phyloP scores from a whole-genome alignment of 2,113 vertebrate genomes.

The Microcebus ravelobensis region DNA sequence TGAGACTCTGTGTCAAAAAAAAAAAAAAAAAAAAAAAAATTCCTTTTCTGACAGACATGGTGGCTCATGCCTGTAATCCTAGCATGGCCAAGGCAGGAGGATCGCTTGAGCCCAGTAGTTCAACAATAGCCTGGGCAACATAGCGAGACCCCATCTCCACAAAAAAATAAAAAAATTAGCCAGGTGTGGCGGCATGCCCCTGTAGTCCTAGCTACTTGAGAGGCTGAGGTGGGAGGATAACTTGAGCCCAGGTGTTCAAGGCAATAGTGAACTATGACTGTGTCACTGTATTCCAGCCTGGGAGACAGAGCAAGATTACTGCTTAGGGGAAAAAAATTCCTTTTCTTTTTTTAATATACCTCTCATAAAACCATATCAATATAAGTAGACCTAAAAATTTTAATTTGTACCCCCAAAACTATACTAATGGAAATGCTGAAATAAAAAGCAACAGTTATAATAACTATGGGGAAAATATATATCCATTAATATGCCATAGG shows the following conservation, averaged over 20 bases:
- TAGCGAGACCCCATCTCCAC: background rate
- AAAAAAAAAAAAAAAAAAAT: no score
- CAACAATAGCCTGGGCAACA: background rate
- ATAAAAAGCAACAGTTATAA: background rate
- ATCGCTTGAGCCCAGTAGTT: background rate
- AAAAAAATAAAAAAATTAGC: background rate
- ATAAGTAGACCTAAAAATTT: background rate
- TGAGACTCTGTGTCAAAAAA: no score
- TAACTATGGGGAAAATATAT: background rate
- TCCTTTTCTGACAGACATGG: no score
- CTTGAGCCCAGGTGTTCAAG: background rate
- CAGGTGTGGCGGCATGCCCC: background rate
- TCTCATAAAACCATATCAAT: slow-evolving; percentile 24
- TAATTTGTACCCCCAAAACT: background rate
- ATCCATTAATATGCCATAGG: background rate
- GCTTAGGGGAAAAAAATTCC: background rate
- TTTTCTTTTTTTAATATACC: slow-evolving; percentile 14
- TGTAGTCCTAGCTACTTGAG: background rate
- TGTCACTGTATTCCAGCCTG: background rate
- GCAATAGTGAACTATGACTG: background rate
- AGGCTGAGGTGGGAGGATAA: background rate
- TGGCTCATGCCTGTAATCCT: background rate
- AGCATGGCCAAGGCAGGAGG: background rate
- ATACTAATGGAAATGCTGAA: slow-evolving; percentile 5
- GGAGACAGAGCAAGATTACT: background rate